Base-by-base conservation (phyloP, 2,113 vertebrate genomes). In the Bujurquina vittata region DNA sequence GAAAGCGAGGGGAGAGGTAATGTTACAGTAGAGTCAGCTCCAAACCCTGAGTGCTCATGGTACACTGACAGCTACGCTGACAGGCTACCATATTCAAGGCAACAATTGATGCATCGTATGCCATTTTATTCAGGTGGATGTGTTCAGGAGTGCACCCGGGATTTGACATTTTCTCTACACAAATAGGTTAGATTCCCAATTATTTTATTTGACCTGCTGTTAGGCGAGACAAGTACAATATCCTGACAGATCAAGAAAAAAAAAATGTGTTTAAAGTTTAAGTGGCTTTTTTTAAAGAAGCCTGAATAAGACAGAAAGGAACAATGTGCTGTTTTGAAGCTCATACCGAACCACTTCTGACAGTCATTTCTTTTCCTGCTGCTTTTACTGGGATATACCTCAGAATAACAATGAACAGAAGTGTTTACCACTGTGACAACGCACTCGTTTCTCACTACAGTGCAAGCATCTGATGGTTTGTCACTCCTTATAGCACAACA, bases 31-130 rank as follows among this genome's bases (percentile, higher is more conserved):
- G 75, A 84, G 59, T 77, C 72, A n/a, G 43, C 84, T 75, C 58
- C 57, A 73, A 84, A 84, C 67, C 85, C 76, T 12, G 17, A 77
- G 73, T 84, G 72, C 43, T 87, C 62, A 11, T 73, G 22, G 54
- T 9, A 23, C 63, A 77, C 31, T 87, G 90, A 88, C 87, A 89
- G 91, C 62, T 85, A 65, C 82, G 79, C 40, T 90, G 93, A 91
- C 87, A 91, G 58, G 52, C 82, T 79, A 23, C 73, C 33, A 46
- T 61, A 49, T 79, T 80, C 77, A 83, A 17, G 23, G 10, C 75
- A 69, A 29, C 65, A 40, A 46, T 20, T 74, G 80, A 83, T 84
- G 63, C 80, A 62, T 75, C 29, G 43, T 77, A 11, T 57, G 55
- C 22, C 54, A 22, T 23, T 87, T 93, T 85, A 77, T 88, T 72